Evolutionary conservation across 2,113 vertebrate genomes (phyloP), one percentile per base, ranked within the genome.

Genomic region (Platysteira castanea): DNA sequence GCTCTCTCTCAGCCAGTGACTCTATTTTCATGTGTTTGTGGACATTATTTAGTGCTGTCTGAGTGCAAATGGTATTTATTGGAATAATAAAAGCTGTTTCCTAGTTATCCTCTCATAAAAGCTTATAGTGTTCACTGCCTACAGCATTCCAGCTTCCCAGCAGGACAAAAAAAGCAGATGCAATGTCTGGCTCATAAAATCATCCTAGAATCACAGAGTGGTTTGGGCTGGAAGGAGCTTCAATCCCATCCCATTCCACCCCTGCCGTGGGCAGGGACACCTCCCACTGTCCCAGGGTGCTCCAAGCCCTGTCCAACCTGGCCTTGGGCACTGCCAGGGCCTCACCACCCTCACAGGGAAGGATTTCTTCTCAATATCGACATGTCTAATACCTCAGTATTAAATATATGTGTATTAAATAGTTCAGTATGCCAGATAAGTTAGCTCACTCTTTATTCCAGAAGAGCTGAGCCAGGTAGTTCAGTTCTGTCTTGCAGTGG

Each of bases 41-140:
- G 75, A 87, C 24, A 77, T 84, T 68, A 85, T 84, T 92, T 93
- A 85, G 53, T 88, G 42, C 44, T 93, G 44, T 87, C 69, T 88
- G 88, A 78, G 53, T 91, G 61, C 64, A 93, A 71, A 77, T 93
- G 35, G 11, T 84, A 63, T 78, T 92, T 89, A 67, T 77, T 88
- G 83, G 65, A 90, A 75, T 90, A 90, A 90, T 74, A 89, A 83
- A 90, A 93, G 47, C 60, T 77, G 44, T 70, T 93, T 88, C 60
- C 31, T 49, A 27, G 28, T 73, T 77, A 20, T 89, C 27, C 3
- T 86, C 35, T 83, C 53, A 26, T 79, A 74, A 88, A 74, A 91
- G 50, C 63, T 61, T 30, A 12, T 1, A 33, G 44, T 30, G 41
- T 35, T 95, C n/a, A 6, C 18, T 19, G 33, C 35, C 13, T 84